Conservation (phyloP, 2,797 vertebrate genomes). For the Schizothorax lantsangensis region DNA sequence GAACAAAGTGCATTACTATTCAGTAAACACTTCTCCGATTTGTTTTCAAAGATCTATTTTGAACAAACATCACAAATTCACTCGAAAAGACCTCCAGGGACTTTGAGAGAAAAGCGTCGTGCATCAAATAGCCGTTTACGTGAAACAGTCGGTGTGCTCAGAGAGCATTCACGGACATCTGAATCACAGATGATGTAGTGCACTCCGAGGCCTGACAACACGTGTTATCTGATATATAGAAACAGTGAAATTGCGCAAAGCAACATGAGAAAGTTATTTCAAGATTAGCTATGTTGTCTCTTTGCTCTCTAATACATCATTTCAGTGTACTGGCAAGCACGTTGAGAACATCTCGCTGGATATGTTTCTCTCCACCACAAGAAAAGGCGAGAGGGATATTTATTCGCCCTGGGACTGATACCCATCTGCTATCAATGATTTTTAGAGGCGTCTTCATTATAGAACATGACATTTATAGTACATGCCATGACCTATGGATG, state of each 20-base stretch:
- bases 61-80: slow-evolving; percentile 61
- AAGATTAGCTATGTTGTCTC: slow-evolving; percentile 52
- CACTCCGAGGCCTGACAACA: slow-evolving; percentile 45
- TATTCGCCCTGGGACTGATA: slow-evolving; percentile 43
- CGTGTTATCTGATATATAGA: slow-evolving; percentile 51
- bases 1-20: slow-evolving; percentile 53
- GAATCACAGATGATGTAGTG: slow-evolving; percentile 45
- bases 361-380: slow-evolving; percentile 18
- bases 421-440: slow-evolving; percentile 55
- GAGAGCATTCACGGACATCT: slow-evolving; percentile 31
- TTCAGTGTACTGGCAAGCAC: slow-evolving; percentile 30
- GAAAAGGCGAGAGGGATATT: slow-evolving; percentile 44
- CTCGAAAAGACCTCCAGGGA: slow-evolving; percentile 44
- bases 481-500: slow-evolving; percentile 48
- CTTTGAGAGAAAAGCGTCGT: slow-evolving; percentile 37
- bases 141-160: slow-evolving; percentile 29
- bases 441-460: slow-evolving; percentile 50
- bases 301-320: slow-evolving; percentile 21
- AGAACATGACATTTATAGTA: slow-evolving; percentile 52
- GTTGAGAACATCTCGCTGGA: slow-evolving; percentile 37
- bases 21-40: slow-evolving; percentile 59
- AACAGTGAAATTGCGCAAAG: slow-evolving; percentile 50
- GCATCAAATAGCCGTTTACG: slow-evolving; percentile 46
- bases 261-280: slow-evolving; percentile 49
- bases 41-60: slow-evolving; percentile 59